Evolutionary conservation across 2,888 invertebrate species (phyloP).

Genomic region (Diaperis boleti): DNA sequence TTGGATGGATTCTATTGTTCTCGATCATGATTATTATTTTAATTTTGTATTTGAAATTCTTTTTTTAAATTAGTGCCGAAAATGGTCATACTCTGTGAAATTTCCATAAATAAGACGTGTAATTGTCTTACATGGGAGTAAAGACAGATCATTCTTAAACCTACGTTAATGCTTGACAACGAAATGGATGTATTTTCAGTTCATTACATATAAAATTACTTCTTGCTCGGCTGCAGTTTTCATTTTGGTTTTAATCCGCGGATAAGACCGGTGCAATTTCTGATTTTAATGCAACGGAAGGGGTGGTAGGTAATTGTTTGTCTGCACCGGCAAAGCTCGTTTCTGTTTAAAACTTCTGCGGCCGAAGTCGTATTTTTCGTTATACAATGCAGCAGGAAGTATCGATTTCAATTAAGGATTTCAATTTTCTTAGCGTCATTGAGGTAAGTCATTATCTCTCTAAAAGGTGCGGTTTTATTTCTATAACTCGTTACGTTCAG

Average conservation of each 20-base stretch:
- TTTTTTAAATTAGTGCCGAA: background rate
- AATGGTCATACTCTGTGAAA: background rate
- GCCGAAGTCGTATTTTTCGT: conserved; percentile 12
- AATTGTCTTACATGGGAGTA: too few species aligned
- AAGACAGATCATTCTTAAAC: too few species aligned
- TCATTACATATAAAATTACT: too few species aligned
- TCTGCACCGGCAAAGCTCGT: background rate
- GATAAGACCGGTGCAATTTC: too few species aligned
- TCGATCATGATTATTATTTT: background rate
- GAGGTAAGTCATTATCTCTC: conserved; percentile 12
- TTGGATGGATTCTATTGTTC: background rate
- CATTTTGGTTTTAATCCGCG: too few species aligned
- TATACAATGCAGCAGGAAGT: conserved; percentile 29
- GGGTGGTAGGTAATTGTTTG: background rate
- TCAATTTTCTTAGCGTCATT: conserved; percentile 30
- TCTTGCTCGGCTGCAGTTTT: too few species aligned
- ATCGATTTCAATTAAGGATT: conserved; percentile 35
- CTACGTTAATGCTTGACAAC: too few species aligned
- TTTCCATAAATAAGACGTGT: background rate
- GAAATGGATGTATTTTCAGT: too few species aligned
- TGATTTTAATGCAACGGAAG: too few species aligned
- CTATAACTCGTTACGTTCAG: background rate
- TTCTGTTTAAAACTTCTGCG: conserved; percentile 19
- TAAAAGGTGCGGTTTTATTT: conserved; percentile 33
- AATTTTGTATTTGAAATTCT: too few species aligned